phyloP scores from a whole-genome alignment of 2,113 vertebrate genomes.

The Grammomys surdaster region DNA sequence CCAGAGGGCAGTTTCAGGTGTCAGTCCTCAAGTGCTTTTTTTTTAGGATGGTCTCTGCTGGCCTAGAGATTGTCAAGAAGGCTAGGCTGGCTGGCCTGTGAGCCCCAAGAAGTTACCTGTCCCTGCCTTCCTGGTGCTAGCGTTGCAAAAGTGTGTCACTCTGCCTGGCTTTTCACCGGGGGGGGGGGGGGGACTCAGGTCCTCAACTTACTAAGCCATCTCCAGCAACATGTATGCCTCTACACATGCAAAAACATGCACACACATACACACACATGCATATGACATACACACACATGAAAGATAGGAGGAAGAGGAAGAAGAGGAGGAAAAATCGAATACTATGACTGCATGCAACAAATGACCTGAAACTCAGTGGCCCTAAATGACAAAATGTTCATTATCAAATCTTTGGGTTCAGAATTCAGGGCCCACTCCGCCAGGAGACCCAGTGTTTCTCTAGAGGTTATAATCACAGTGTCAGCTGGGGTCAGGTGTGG shows the following conservation, averaged over 20 bases:
- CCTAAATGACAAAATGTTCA: neutral
- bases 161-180: neutral
- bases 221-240: neutral
- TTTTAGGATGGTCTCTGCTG: neutral
- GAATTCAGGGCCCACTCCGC: constrained; percentile 1
- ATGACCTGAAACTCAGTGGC: neutral
- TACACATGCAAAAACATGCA: neutral
- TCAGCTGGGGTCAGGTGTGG: neutral
- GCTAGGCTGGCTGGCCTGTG: neutral
- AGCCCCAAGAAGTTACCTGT: too few relatives aligned
- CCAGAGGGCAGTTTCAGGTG: neutral
- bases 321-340: neutral
- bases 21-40: neutral
- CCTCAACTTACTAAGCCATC: neutral
- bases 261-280: too few relatives aligned
- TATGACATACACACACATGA: neutral
- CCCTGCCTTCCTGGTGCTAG: neutral
- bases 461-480: neutral
- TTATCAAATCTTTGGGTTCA: neutral
- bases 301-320: neutral
- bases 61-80: neutral
- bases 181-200: neutral
- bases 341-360: neutral
- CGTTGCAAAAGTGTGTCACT: neutral
- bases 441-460: neutral